A percentile compares a stretch with the other conserved stretches of the same genome.
These are phyloP conservation scores for Hipparchia sbordonii DNA, from an alignment of 2,888 invertebrate species.

Conservation along the genomic window DNA sequence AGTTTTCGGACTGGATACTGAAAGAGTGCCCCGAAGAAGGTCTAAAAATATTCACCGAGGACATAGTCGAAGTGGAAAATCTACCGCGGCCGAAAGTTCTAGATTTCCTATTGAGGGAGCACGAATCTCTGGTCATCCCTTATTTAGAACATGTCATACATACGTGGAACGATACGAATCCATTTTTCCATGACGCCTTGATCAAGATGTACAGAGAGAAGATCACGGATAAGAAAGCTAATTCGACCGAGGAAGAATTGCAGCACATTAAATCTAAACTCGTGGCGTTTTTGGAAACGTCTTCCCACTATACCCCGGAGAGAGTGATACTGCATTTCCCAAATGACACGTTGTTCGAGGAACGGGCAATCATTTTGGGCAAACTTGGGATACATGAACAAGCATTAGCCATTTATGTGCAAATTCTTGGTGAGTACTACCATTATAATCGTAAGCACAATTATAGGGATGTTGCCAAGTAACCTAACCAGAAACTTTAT, in stretches of 20 bases:
- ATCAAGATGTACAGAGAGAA: slow-evolving; percentile 94
- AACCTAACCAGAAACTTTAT: too few relatives aligned
- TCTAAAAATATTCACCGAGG: slow-evolving; percentile 93
- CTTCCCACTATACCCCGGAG: slow-evolving; percentile 92
- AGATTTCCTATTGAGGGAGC: slow-evolving; percentile 92
- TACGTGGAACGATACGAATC: slow-evolving; percentile 93
- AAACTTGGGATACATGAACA: slow-evolving; percentile 95
- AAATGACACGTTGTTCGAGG: slow-evolving; percentile 92
- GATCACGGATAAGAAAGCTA: slow-evolving; percentile 69
- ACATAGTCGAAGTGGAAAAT: slow-evolving; percentile 92
- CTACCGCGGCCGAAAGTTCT: slow-evolving; percentile 94
- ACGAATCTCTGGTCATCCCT: slow-evolving; percentile 91
- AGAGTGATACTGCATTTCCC: slow-evolving; percentile 94
- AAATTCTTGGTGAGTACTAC: slow-evolving; percentile 85
- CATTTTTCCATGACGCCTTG: slow-evolving; percentile 94
- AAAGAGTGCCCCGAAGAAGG: slow-evolving; percentile 94
- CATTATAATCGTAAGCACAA: not conserved
- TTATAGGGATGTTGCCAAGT: too few relatives aligned
- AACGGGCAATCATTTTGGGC: slow-evolving; percentile 96
- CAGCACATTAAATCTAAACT: slow-evolving; percentile 82
- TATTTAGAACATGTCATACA: slow-evolving; percentile 97
- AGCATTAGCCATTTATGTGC: slow-evolving; percentile 95
- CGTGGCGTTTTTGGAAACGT: slow-evolving; percentile 90
- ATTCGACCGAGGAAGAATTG: slow-evolving; percentile 64
- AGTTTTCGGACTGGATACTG: slow-evolving; percentile 97